Conservation (phyloP, 2,797 vertebrate species). For the Melanotaenia nigrans region DNA sequence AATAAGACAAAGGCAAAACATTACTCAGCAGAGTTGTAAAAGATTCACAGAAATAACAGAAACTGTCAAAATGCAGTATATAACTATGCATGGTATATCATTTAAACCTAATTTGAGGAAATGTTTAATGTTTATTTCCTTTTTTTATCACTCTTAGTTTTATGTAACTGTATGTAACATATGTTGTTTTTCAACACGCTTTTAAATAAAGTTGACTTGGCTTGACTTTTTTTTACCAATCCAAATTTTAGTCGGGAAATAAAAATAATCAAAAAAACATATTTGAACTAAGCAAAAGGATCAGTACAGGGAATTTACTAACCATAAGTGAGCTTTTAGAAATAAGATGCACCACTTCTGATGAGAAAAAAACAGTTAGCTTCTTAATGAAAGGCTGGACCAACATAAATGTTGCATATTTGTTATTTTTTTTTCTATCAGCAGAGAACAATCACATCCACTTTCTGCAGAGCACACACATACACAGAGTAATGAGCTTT, state of each 20-base stretch:
- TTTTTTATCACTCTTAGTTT: no score
- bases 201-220: no score
- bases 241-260: not conserved
- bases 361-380: not conserved
- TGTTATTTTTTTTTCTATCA: conserved; percentile 14
- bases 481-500: conserved; percentile 47
- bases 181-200: not conserved
- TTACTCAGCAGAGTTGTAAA: conserved; percentile 33
- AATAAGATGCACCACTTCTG: not conserved
- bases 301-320: not conserved
- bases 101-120: not conserved
- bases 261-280: not conserved
- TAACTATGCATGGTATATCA: conserved; percentile 24
- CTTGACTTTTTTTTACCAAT: not conserved
- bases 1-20: conserved; percentile 45
- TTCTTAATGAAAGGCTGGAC: conserved; percentile 5
- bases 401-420: conserved; percentile 20
- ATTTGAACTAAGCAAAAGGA: not conserved
- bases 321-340: not conserved
- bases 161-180: no score
- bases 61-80: conserved; percentile 9
- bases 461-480: conserved; percentile 1
- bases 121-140: no score
- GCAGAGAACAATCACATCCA: conserved; percentile 23
- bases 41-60: conserved; percentile 17